Evolutionary conservation across 2,797 vertebrate species (phyloP), one percentile per base, ranked within the genome.

Genomic region (Prunella strophiata): DNA sequence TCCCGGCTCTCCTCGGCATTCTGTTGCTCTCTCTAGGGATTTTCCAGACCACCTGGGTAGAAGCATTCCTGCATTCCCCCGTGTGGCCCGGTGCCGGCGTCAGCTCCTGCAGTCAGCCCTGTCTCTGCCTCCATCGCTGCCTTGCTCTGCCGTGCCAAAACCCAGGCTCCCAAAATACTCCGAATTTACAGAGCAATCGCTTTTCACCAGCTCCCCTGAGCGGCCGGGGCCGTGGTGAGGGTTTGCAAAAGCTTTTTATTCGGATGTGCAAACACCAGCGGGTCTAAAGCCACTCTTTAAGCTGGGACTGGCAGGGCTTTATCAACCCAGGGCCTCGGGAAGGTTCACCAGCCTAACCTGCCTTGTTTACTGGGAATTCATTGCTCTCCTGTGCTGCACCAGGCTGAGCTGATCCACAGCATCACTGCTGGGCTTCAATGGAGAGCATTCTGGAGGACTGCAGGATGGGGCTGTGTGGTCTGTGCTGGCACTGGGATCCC

Each of bases 21-120:
- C 1, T 2, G 0, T 11, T 65, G 77, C 76, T 90, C 57, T 94
- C 89, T 5, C 34, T 2, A 7, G 88, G 96, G 95, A 30, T 93
- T 96, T 95, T 94, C 96, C 96, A 90, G 96, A 88, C 93, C 95
- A 90, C 93, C 93, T 90, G 93, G 77, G 91, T 81, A n/a, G 93
- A 32, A 81, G 43, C 22, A 9, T 75, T 93, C 50, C 83, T 62
- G 83, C 45, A 2, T 81, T 88, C 51, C 47, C 5, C 42, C 3
- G 0, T 13, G 77, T 26, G 3, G 87, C 63, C 52, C 4, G 0
- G 48, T 34, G 83, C 71, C 2, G 7, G 65, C 6, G 10, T 87
- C 74, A 11, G 43, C 63, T 77, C 82, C 90, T 20, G 50, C 18
- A 89, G 47, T 52, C 92, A 68, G 79, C 84, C 78, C 38, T 4